These are phyloP conservation scores for Rhinoptilus africanus DNA, from an alignment of 2,113 vertebrate genomes.

Conservation along the genomic window DNA sequence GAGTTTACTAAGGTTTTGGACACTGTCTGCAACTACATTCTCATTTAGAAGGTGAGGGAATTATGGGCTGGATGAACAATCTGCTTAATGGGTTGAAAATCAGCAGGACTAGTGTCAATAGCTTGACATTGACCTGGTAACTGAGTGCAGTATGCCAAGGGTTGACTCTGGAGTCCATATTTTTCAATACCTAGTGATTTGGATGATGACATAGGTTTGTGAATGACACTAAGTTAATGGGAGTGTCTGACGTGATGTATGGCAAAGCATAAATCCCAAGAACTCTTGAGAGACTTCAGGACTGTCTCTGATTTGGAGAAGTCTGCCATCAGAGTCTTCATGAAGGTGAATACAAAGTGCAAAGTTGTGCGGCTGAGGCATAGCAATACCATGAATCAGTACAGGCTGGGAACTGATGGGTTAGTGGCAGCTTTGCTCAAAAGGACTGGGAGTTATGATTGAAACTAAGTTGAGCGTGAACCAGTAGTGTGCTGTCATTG, in stretches of 20 bases:
- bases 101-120: not conserved
- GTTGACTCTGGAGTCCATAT: not conserved
- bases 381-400: not conserved
- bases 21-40: not conserved
- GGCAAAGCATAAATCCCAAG: not conserved
- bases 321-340: not conserved
- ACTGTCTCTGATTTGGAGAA: too few species aligned
- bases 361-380: not conserved
- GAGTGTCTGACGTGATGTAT: not conserved
- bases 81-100: not conserved
- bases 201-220: not conserved
- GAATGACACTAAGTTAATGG: not conserved
- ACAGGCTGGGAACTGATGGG: not conserved
- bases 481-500: not conserved
- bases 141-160: not conserved
- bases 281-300: not conserved
- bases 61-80: not conserved
- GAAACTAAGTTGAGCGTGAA: not conserved
- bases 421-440: not conserved
- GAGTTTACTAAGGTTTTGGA: not conserved
- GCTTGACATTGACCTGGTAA: not conserved
- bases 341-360: not conserved
- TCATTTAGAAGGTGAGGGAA: not conserved
- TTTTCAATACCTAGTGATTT: not conserved
- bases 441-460: not conserved